phyloP scores from a whole-genome alignment of 2,113 vertebrate species.

The Pycnonotus jocosus region DNA sequence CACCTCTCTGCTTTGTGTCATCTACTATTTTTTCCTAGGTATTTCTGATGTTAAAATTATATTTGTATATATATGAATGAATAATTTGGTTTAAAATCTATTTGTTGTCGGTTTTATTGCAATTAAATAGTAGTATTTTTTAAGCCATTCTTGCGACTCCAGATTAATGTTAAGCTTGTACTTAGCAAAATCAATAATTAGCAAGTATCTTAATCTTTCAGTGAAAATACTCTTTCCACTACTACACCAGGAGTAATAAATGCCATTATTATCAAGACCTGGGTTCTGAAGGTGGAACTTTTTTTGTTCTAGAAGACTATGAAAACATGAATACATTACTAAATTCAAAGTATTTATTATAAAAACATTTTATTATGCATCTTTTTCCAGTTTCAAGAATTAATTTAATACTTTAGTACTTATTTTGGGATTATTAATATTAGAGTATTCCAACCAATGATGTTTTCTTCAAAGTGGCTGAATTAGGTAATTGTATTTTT shows the following conservation, averaged over 20 bases:
- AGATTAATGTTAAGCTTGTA: background rate
- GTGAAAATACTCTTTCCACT: background rate
- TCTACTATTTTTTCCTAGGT: background rate
- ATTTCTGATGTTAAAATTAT: background rate
- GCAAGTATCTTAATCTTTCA: background rate
- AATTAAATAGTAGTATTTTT: background rate
- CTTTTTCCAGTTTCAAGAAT: background rate
- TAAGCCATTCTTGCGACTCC: background rate
- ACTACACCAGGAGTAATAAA: background rate
- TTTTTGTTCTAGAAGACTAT: background rate
- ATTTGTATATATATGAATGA: background rate
- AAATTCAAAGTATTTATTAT: background rate
- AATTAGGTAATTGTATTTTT: background rate
- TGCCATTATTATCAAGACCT: background rate
- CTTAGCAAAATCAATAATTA: background rate
- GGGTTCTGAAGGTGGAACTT: background rate
- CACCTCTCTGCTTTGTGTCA: background rate
- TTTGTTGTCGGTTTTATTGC: background rate
- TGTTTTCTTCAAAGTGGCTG: background rate
- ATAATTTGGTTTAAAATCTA: background rate
- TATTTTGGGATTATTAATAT: background rate
- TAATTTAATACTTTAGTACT: background rate
- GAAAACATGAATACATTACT: background rate
- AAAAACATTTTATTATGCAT: background rate
- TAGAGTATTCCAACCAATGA: background rate